Conservation (phyloP, 2,113 vertebrate genomes). For the Pogonocichla stellata region DNA sequence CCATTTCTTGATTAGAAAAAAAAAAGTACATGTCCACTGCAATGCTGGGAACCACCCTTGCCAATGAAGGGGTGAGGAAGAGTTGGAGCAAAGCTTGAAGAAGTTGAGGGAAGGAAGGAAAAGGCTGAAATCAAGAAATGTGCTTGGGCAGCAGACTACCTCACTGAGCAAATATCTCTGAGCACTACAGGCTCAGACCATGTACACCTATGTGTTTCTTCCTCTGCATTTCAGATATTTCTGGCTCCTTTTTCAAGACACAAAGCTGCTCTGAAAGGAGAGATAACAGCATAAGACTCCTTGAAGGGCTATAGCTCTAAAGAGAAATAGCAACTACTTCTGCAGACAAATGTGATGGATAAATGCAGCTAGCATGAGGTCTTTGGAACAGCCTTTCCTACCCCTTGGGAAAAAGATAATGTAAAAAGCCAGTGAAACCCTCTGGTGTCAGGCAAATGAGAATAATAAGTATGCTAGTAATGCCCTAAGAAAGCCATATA, state of each 20-base stretch:
- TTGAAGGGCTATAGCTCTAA: not conserved
- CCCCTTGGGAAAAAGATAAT: not conserved
- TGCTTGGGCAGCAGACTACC: not conserved
- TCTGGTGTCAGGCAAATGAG: not conserved
- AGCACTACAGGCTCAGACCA: not conserved
- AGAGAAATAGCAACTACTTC: not conserved
- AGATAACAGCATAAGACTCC: not conserved
- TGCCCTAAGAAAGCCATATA: not conserved
- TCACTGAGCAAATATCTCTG: not conserved
- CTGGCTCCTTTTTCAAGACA: not conserved
- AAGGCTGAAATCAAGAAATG: not conserved
- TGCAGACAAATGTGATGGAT: not conserved
- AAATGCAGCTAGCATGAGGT: not conserved
- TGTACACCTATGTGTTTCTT: rapidly evolving
- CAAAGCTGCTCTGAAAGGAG: not conserved
- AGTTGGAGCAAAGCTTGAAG: not conserved
- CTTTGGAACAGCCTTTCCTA: not conserved
- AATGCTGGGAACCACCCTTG: not conserved
- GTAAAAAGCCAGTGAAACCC: not conserved
- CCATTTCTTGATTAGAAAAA: not conserved
- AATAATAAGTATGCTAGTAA: not conserved
- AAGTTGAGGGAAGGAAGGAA: not conserved
- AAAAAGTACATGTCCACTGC: not conserved
- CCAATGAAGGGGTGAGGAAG: not conserved
- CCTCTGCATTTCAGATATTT: not conserved